phyloP scores from a whole-genome alignment of 2,888 invertebrate genomes.

The Ceramica pisi region DNA sequence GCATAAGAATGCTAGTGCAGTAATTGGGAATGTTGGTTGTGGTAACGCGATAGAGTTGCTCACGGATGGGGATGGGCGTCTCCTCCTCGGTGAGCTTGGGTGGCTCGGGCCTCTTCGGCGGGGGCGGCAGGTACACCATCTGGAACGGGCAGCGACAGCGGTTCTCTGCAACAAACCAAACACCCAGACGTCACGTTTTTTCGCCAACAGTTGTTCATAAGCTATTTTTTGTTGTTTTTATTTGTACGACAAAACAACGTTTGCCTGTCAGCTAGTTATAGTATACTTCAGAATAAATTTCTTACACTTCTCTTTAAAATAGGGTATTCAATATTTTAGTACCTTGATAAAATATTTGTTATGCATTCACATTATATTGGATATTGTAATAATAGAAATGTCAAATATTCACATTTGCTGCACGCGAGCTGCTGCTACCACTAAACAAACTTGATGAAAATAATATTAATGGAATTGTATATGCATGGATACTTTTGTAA shows the following conservation, averaged over 20 bases:
- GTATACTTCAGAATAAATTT: neutral
- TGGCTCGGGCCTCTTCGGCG: slow-evolving; percentile 17
- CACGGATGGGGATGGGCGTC: slow-evolving; percentile 39
- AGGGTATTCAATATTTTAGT: neutral
- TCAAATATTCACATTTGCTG: neutral
- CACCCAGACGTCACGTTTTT: neutral
- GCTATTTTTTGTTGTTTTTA: too few species aligned
- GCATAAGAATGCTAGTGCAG: too few species aligned
- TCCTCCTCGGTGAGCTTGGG: slow-evolving; percentile 51
- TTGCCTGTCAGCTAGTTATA: too few species aligned
- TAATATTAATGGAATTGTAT: too few species aligned
- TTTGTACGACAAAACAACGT: too few species aligned
- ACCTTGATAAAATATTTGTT: too few species aligned
- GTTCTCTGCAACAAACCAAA: slow-evolving; percentile 67
- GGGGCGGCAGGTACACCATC: slow-evolving; percentile 71
- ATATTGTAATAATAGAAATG: neutral
- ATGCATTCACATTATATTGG: neutral
- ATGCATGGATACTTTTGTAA: neutral
- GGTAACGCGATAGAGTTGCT: neutral
- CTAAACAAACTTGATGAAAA: neutral
- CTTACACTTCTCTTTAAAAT: neutral
- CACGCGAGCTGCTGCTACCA: neutral
- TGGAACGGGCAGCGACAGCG: slow-evolving; percentile 72
- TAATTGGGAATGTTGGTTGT: neutral
- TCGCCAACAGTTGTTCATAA: too few species aligned